Base-by-base conservation (phyloP, 1,140 invertebrate genomes). In the Calosoma granatense region DNA sequence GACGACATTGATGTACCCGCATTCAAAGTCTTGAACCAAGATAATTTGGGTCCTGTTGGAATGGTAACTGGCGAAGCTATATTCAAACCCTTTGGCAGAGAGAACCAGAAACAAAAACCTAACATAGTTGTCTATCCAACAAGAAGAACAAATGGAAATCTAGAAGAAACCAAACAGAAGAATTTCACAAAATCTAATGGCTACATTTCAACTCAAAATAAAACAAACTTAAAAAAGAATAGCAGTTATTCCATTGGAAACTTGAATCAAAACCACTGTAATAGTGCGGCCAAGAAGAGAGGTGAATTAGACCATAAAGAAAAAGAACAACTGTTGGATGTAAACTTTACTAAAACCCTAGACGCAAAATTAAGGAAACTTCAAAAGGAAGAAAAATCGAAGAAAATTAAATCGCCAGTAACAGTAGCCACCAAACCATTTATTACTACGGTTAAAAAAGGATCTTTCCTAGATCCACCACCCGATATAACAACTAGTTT, bases 391-490 rank as follows among this genome's bases (percentile, higher is more conserved):
- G 77, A 80, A 59, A 76, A 78, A 71, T 69, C n/a, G 62, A 72
- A 71, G 56, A 61, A 70, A 26, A 68, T 66, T 22, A 68, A 71
- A 6, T 68, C 70, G 12, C 65, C 70, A 4, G 54, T 60, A 57
- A 51, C 21, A 22, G 60, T 61, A 39, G 19, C 53, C 39, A 62
- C 36, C 15, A 74, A 56, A 56, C 70, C 63, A 0, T 90, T 90
- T 64, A 80, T 89, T 36, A 89, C 87, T 0, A 88, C 86, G 0
- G 87, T 91, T 3, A 86, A 83, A 57, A 81, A 78, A 20, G 87
- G 88, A 1, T 80, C 85, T 61, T 91, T 89, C 64, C 69, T 91
- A 51, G 82, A 85, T 64, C 87, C 88, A 1, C 85, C 87, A 0
- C 82, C 84, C 19, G 83, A 87, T 63, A 72, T 87, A 30, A 84